Evolutionary conservation across 2,888 invertebrate genomes (phyloP), one percentile per base, ranked within the genome.

Genomic region (Micropterix aruncella): DNA sequence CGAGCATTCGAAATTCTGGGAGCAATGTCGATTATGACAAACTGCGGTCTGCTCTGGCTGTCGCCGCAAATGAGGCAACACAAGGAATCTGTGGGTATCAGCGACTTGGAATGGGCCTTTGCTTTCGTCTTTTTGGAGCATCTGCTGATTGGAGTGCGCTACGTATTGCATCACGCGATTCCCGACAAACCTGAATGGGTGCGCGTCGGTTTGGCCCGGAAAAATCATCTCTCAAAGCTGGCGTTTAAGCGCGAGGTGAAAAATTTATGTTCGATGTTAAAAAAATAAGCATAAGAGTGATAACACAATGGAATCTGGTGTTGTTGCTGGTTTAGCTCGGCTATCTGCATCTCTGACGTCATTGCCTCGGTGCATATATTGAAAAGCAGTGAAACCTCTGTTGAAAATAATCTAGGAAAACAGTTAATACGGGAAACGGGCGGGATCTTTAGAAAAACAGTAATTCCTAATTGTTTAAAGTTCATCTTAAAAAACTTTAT

Each of bases 181-280:
- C 79, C 81, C 18, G 83, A 84, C 56, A 74, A 77, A 46, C 83
- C 84, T 2, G 72, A 77, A 50, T 77, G 76, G 76, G 78, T 81
- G 16, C 65, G 78, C 45, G 66, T 79, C 16, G 76, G 75, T 3
- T 58, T 80, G 45, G 75, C 79, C 2, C 74, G 70, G 54, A 69
- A 69, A 42, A 76, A 75, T 54, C 75, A 74, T 54, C 75, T 77
- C 54, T 76, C 78, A 4, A 73, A 74, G 52, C 71, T 75, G 55
- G 80, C 80, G 1, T 63, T 79, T 37, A 80, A 80, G 56, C 62
- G 67, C 52, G 74, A 75, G 65, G 68, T 66, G 56, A 56, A n/a
- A n/a, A n/a, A n/a, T n/a, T n/a, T n/a, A n/a, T n/a, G n/a, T n/a
- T n/a, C n/a, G n/a, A n/a, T n/a, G n/a, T n/a, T n/a, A n/a, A n/a